Evolutionary conservation across 1,140 invertebrate species (phyloP), one percentile per base, ranked within the genome.

Genomic region (Daktulosphaira vitifoliae): DNA sequence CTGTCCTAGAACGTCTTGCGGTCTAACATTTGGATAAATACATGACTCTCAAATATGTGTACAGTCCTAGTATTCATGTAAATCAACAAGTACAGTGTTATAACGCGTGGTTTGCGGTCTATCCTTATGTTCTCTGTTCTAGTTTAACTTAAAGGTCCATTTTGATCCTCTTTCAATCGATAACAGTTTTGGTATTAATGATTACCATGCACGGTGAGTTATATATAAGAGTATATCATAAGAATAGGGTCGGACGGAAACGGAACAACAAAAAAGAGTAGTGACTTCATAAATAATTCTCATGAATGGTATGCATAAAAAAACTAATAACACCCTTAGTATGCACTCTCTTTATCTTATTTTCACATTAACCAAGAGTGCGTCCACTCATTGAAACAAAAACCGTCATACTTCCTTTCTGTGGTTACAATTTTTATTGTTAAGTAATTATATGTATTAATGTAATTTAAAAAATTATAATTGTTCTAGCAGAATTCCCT

Each of bases 31-130:
- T 11, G 29, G 29, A 33, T 33, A 11, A 6, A 33, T 11, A 33
- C 29, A 33, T n/a, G n/a, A n/a, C n/a, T n/a, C 29, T 6, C 29
- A 33, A 23, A 16, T n/a, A 4, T 39, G 37, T 39, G 8, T 42
- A 42, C 39, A 16, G 37, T 42, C 13, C 16, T 16, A 37, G 50
- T n/a, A 15, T 42, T 7, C 18, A 39, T 7, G 53, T n/a, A 56
- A 56, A 56, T 44, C 53, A 56, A 56, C 53, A 56, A 56, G 52
- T 39, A 42, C n/a, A n/a, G n/a, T n/a, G n/a, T n/a, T n/a, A n/a
- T n/a, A n/a, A 39, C 37, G 22, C 37, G 16, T 15, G 53, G 53
- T 56, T n/a, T 42, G 53, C 38, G 53, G 53, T 56, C 53, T 9
- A 5, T 33, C 29, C 5, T 33, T n/a, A n/a, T n/a, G n/a, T n/a